Evolutionary conservation across 1,140 invertebrate species (phyloP).

Genomic region (Muscidifurax raptorellus): DNA sequence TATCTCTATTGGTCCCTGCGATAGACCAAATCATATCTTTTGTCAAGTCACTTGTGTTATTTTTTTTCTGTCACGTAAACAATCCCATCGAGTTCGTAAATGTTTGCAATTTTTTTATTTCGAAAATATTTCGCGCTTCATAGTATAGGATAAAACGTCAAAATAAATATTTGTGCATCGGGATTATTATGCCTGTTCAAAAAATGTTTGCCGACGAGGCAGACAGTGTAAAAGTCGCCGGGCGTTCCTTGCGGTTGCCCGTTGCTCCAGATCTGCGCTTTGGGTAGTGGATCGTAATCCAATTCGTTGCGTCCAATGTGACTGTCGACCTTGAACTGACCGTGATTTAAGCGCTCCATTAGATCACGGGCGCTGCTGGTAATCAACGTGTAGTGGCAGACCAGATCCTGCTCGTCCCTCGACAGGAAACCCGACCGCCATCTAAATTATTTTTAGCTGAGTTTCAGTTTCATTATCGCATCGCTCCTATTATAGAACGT

Average conservation of each 20-base stretch:
- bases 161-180: neutral
- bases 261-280: neutral
- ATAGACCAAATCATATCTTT: too few relatives aligned
- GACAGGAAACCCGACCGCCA: constrained; percentile 25
- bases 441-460: constrained; percentile 8
- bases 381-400: neutral
- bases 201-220: constrained; percentile 14
- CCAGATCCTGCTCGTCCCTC: constrained; percentile 9
- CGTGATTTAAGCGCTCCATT: neutral
- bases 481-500: neutral
- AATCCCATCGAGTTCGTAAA: too few relatives aligned
- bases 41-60: neutral
- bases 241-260: neutral
- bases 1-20: too few relatives aligned
- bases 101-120: constrained; percentile 4
- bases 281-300: neutral
- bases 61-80: neutral
- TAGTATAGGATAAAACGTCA: constrained; percentile 12
- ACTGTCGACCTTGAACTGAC: neutral
- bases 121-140: neutral
- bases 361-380: neutral
- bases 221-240: neutral
- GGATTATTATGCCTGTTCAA: neutral
- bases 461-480: neutral
- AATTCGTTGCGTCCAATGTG: neutral